Evolutionary conservation across 1,140 invertebrate species (phyloP).

Genomic region (Popillia japonica): DNA sequence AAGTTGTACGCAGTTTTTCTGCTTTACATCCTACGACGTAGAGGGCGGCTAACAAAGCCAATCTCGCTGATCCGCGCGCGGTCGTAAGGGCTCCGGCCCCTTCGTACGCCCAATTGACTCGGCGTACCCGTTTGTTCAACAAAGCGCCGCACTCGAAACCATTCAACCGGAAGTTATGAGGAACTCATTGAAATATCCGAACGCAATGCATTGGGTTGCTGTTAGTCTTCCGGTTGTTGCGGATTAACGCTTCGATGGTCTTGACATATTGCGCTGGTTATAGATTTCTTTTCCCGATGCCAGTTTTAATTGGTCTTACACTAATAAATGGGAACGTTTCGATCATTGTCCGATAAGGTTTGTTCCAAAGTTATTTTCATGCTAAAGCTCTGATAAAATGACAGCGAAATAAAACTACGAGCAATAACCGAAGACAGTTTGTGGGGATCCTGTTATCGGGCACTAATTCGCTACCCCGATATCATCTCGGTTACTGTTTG

Average conservation of each 20-base stretch:
- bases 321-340: too few species aligned
- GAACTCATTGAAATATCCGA: conserved; percentile 55
- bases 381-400: too few species aligned
- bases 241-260: conserved; percentile 42
- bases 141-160: conserved; percentile 48
- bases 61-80: conserved; percentile 51
- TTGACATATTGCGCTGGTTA: conserved; percentile 37
- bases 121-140: conserved; percentile 49
- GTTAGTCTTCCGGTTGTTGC: conserved; percentile 45
- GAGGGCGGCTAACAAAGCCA: conserved; percentile 55
- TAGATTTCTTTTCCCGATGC: conserved; percentile 1
- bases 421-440: background rate
- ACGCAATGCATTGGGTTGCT: conserved; percentile 44
- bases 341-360: too few species aligned
- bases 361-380: too few species aligned
- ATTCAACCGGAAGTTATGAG: conserved; percentile 55
- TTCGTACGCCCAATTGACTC: conserved; percentile 56
- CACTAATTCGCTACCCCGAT: background rate
- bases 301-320: background rate
- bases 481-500: conserved; percentile 3
- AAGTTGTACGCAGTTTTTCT: conserved; percentile 43
- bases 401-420: background rate
- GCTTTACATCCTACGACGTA: conserved; percentile 47
- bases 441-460: background rate
- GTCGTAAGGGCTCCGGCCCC: conserved; percentile 47